Evolutionary conservation across 2,797 vertebrate species (phyloP), one percentile per base, ranked within the genome.

Genomic region (Gephyroberyx darwinii): DNA sequence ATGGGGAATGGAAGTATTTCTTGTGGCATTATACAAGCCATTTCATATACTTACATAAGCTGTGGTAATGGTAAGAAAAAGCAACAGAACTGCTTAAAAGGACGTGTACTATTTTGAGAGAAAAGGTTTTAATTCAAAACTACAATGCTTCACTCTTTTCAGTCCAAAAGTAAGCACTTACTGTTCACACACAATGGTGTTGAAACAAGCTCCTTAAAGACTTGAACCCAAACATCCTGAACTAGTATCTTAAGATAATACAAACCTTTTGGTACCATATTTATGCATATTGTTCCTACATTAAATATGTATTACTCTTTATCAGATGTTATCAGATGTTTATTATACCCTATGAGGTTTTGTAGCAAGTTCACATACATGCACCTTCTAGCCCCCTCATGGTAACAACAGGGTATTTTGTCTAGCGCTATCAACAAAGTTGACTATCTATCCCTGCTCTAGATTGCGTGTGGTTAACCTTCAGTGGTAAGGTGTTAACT

Each of bases 401-500:
- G 56, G 6, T 58, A 13, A 19, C 35, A 7, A 8, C 39, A 13
- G 12, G 8, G 37, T 8, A 3, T 10, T 41, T 41, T 12, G 8
- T 10, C 8, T 39, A 37, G 1, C 2, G 8, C 39, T 13, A 41
- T 13, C 50, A 10, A 20, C 50, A 52, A 52, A 52, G 50, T 10
- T 17, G 16, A 4, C 17, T 17, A 17, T n/a, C 17, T 17, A 17
- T n/a, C n/a, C 33, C 14, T 33, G 65, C 35, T 8, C 8, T 50
- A 20, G 47, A 26, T 30, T 54, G 8, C 7, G 35, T 52, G 12
- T 51, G 56, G 33, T 48, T 48, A 30, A 65, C 30, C 60, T 64
- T 43, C 48, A 57, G 16, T 33, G 69, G 52, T 57, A 37, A 57
- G 45, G 17, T 33, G 52, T 26, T 35, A 63, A 58, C 14, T 5